Conservation (phyloP, 2,888 invertebrate genomes). For the Mamestra brassicae region DNA sequence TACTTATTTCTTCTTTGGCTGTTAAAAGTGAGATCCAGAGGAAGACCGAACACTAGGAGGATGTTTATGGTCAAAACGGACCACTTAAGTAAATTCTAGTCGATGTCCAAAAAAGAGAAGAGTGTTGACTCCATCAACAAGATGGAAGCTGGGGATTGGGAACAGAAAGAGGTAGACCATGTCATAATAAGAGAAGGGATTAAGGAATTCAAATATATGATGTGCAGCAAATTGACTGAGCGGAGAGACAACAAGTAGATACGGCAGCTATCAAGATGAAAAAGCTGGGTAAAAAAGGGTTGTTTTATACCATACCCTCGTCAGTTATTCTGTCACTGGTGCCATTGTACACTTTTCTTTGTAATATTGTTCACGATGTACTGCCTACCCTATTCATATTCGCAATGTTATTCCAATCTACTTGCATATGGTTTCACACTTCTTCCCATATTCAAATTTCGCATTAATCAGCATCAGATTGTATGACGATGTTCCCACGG, state of each 20-base stretch:
- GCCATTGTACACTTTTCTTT: not conserved
- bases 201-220: not conserved
- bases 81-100: not conserved
- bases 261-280: not conserved
- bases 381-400: not conserved
- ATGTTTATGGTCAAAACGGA: not conserved
- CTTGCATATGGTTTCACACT: constrained; percentile 6
- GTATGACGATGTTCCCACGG: constrained; percentile 55
- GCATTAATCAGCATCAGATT: constrained; percentile 36
- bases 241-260: too few relatives aligned
- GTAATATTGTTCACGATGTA: not conserved
- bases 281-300: not conserved
- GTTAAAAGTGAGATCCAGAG: not conserved
- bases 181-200: not conserved
- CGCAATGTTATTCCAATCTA: not conserved
- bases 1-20: not conserved
- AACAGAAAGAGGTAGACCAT: not conserved
- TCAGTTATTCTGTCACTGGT: too few relatives aligned
- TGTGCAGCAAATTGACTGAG: not conserved
- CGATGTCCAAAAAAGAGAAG: not conserved
- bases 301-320: too few relatives aligned
- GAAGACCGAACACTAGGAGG: not conserved
- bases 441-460: constrained; percentile 54
- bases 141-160: not conserved
- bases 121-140: too few relatives aligned